Conservation (phyloP, 2,113 vertebrate species). For the Eptesicus fuscus region DNA sequence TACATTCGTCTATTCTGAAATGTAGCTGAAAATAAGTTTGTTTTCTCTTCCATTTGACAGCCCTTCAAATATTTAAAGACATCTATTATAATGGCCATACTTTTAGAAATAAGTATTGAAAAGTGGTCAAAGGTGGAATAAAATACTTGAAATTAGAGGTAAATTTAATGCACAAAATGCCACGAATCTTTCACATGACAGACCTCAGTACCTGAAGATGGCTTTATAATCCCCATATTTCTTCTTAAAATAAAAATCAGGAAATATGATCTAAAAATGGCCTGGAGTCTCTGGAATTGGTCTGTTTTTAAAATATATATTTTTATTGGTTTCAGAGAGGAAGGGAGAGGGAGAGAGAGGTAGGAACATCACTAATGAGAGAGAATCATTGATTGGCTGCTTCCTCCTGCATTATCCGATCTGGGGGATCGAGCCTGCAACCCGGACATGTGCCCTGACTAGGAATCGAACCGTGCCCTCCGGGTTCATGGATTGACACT, state of each 20-base stretch:
- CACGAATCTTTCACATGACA: neutral
- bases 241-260: neutral
- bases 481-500: no score
- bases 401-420: no score
- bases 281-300: neutral
- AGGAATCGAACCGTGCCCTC: no score
- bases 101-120: neutral
- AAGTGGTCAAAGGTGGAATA: neutral
- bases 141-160: neutral
- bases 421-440: no score
- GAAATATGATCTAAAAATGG: neutral
- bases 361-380: no score
- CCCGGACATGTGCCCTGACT: no score
- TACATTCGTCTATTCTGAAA: neutral
- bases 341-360: no score
- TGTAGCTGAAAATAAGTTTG: neutral
- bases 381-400: no score
- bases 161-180: neutral
- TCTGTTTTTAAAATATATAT: neutral
- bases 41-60: neutral
- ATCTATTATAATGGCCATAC: neutral
- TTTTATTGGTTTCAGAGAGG: no score
- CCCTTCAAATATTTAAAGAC: neutral
- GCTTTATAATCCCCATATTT: neutral
- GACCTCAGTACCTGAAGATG: neutral